Evolutionary conservation across 1,140 invertebrate species (phyloP).

Genomic region (Cecropterus lyciades): DNA sequence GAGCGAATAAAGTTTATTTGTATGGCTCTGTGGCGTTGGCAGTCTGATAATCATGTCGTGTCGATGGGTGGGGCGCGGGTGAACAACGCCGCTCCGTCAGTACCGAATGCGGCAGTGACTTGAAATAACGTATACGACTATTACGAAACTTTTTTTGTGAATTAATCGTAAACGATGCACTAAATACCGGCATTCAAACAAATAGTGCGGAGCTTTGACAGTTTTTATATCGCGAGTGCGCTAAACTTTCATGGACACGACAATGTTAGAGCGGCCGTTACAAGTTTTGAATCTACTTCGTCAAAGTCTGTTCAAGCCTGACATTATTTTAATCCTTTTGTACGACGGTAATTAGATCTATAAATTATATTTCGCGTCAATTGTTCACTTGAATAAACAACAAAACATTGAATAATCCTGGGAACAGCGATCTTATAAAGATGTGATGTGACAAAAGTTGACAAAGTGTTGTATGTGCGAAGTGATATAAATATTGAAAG

Average conservation of each 20-base stretch:
- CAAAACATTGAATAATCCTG: slow-evolving; percentile 10
- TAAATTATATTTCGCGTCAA: slow-evolving; percentile 26
- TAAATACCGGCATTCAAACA: slow-evolving; percentile 10
- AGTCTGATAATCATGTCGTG: slow-evolving; percentile 73
- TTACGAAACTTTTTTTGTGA: slow-evolving; percentile 33
- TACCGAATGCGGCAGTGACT: slow-evolving; percentile 58
- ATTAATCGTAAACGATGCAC: slow-evolving; percentile 15
- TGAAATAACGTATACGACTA: slow-evolving; percentile 52
- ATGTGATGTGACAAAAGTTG: slow-evolving; percentile 26
- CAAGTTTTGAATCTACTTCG: slow-evolving; percentile 72
- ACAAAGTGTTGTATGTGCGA: slow-evolving; percentile 41
- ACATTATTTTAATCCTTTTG: slow-evolving; percentile 74
- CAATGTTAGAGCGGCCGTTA: slow-evolving; percentile 74
- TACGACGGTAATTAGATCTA: slow-evolving; percentile 71
- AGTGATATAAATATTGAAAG: slow-evolving; percentile 2
- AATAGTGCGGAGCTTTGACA: slow-evolving; percentile 17
- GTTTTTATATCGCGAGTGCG: slow-evolving; percentile 29
- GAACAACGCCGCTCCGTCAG: slow-evolving; percentile 63
- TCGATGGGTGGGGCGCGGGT: slow-evolving; percentile 69
- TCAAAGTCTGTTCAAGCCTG: slow-evolving; percentile 64
- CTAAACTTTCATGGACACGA: slow-evolving; percentile 44
- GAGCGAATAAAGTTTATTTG: slow-evolving; percentile 83
- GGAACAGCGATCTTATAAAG: slow-evolving; percentile 14
- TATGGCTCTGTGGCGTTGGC: slow-evolving; percentile 63
- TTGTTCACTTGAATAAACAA: slow-evolving; percentile 11